phyloP scores from a whole-genome alignment of 2,113 vertebrate genomes.

The Apteryx owenii region DNA sequence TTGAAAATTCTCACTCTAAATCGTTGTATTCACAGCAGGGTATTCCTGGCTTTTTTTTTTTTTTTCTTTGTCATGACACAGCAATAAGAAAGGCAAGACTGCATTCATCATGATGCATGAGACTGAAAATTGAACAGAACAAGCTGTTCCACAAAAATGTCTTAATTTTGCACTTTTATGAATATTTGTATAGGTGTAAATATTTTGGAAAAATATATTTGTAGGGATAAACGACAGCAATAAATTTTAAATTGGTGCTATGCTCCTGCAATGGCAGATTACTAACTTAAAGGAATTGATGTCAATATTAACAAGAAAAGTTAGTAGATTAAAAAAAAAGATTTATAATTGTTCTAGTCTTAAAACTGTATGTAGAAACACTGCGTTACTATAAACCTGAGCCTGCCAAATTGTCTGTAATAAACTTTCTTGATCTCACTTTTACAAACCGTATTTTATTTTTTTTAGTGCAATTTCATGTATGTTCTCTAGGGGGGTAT shows the following conservation, averaged over 20 bases:
- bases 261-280: slow-evolving; percentile 74
- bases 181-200: slow-evolving; percentile 86
- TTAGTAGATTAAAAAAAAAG: slow-evolving; percentile 51
- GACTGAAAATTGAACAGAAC: not conserved
- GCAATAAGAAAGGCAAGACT: slow-evolving; percentile 51
- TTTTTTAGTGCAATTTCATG: slow-evolving; percentile 46
- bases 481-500: not conserved
- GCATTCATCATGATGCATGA: not conserved
- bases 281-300: slow-evolving; percentile 73
- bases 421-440: not conserved
- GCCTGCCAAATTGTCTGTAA: slow-evolving; percentile 31
- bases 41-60: not conserved
- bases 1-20: not conserved
- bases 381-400: slow-evolving; percentile 32
- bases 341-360: slow-evolving; percentile 67
- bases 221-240: slow-evolving; percentile 80
- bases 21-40: not conserved
- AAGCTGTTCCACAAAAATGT: slow-evolving; percentile 13
- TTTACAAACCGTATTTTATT: not conserved
- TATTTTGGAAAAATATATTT: slow-evolving; percentile 80
- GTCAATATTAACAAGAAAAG: slow-evolving; percentile 75
- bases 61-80: not conserved
- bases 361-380: slow-evolving; percentile 63
- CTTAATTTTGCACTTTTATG: slow-evolving; percentile 89
- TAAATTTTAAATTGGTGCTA: slow-evolving; percentile 77